These are phyloP conservation scores for Scopus umbretta DNA, from an alignment of 2,113 vertebrate genomes.

Conservation along the genomic window DNA sequence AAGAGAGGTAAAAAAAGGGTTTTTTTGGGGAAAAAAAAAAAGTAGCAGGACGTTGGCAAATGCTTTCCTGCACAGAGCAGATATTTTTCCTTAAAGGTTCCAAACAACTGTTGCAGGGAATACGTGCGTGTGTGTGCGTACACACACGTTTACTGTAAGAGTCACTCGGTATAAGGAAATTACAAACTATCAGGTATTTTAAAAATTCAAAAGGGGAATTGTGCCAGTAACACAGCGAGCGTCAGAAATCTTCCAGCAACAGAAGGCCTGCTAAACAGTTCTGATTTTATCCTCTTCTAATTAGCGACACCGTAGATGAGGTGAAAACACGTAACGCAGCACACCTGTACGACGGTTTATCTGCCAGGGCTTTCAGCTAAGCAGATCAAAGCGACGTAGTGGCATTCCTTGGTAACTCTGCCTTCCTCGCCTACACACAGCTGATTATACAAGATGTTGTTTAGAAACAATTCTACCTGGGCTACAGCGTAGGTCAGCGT, in stretches of 20 bases:
- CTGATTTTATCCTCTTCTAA: neutral
- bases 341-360: neutral
- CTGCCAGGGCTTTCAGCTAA: neutral
- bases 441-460: accelerated
- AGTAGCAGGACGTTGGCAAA: neutral
- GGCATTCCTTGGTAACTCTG: neutral
- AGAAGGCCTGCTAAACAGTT: neutral
- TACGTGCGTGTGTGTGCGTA: accelerated
- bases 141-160: neutral
- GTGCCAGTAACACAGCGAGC: neutral
- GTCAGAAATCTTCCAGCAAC: neutral
- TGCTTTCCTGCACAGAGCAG: neutral
- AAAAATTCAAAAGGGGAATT: neutral
- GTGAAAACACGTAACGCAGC: neutral
- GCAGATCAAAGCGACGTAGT: accelerated
- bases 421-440: neutral
- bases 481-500: accelerated
- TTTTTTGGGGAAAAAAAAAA: neutral
- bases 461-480: neutral
- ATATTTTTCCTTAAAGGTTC: neutral
- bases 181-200: neutral
- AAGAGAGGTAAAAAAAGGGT: neutral
- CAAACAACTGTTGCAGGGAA: neutral
- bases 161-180: neutral
- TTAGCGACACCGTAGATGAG: neutral